Evolutionary conservation across 2,888 invertebrate species (phyloP), one percentile per base, ranked within the genome.

Genomic region (Crocallis elinguaria): DNA sequence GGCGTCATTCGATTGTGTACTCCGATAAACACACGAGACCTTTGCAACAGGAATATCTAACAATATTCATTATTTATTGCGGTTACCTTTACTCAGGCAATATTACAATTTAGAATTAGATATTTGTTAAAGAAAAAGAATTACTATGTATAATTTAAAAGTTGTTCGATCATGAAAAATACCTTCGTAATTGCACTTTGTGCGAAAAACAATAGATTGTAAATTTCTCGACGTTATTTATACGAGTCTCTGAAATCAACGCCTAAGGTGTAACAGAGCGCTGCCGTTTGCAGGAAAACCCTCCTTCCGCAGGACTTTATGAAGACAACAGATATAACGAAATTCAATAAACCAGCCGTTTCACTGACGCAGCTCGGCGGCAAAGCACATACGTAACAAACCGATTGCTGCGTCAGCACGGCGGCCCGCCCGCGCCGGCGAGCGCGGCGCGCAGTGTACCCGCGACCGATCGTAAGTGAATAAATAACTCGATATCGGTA

Each of bases 281-380:
- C 37, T 38, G 37, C 9, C 30, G 19, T 19, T 37, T 36, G 27
- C 46, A 21, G 37, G 37, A 48, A 48, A 17, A 1, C 11, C 11
- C 36, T 13, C 30, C 19, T 19, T 13, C 13, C 41, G n/a, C 8
- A 7, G 8, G 35, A 37, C 21, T 36, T 49, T 21, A 21, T 21
- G 12, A 17, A 21, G 36, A 49, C 35, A 42, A 36, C 36, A 23
- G 42, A 23, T 23, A 36, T 42, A 14, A 36, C 42, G 19, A 37
- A 49, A 49, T 37, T 30, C 42, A 42, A 49, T 42, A 49, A 49
- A 29, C 36, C 35, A n/a, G 36, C 12, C 39, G 49, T 12, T n/a
- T 29, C 17, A 3, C 14, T 23, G 35, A 21, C 30, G 12, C n/a
- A 30, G 42, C 35, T 42, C 30, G 41, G n/a, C 9, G 25, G 25